Conservation (phyloP, 2,797 vertebrate species). For the Garrulus glandarius region DNA sequence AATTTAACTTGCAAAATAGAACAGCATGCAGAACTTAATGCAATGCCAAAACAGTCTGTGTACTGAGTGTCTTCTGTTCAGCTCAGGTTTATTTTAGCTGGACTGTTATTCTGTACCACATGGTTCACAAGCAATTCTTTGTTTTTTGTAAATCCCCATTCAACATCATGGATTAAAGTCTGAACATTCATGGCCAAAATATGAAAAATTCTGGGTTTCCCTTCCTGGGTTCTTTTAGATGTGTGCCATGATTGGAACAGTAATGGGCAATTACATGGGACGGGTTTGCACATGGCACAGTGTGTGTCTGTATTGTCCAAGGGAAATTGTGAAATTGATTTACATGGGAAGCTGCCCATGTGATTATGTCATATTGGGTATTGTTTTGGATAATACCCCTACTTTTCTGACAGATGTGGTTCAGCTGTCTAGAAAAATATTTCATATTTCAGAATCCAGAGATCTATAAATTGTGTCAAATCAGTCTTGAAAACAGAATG, state of each 20-base stretch:
- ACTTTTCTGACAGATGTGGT: not conserved
- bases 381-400: not conserved
- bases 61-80: not conserved
- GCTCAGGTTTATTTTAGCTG: not conserved
- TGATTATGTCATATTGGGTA: not conserved
- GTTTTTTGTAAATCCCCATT: not conserved
- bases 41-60: not conserved
- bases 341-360: not conserved
- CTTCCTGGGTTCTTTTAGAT: not conserved
- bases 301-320: not conserved
- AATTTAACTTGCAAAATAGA: not conserved
- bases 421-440: slow-evolving; percentile 26
- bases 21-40: not conserved
- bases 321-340: slow-evolving; percentile 13
- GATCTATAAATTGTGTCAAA: not conserved
- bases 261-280: not conserved
- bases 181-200: not conserved
- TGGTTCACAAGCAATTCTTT: not conserved
- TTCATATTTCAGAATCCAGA: not conserved
- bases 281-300: not conserved
- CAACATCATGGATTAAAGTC: not conserved
- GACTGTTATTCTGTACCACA: not conserved
- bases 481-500: not conserved
- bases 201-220: not conserved
- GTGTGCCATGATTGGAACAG: not conserved